These are phyloP conservation scores for Apocrypta bakeri DNA, from an alignment of 1,140 invertebrate genomes.

Conservation along the genomic window DNA sequence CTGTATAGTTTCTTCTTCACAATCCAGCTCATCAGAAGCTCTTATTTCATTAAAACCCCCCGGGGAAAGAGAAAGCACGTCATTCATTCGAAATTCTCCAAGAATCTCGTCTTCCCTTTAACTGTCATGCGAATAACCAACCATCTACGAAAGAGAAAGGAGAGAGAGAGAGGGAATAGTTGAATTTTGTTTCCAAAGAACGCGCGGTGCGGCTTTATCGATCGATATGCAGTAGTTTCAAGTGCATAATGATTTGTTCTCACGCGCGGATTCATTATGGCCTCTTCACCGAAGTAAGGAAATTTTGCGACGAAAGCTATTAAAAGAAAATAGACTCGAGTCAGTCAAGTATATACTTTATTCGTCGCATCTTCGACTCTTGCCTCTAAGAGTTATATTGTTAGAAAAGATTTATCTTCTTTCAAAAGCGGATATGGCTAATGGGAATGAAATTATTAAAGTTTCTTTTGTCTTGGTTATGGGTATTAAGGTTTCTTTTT, in stretches of 20 bases:
- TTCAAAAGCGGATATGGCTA: not conserved
- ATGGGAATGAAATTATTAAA: slow-evolving; percentile 26
- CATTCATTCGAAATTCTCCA: not conserved
- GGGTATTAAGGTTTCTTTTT: no score
- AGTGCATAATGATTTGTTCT: slow-evolving; percentile 42
- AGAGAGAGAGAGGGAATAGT: slow-evolving; percentile 44
- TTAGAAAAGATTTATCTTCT: slow-evolving; percentile 7
- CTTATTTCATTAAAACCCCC: not conserved
- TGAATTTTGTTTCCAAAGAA: slow-evolving; percentile 45
- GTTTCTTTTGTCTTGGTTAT: not conserved
- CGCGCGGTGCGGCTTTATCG: not conserved
- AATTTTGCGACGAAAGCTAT: slow-evolving; percentile 4
- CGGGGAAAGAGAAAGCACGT: not conserved
- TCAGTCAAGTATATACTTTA: not conserved
- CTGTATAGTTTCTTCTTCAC: not conserved
- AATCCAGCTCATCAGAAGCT: not conserved
- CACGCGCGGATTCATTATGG: slow-evolving; percentile 40
- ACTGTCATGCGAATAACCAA: slow-evolving; percentile 34
- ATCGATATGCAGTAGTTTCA: slow-evolving; percentile 5
- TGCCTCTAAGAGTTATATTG: not conserved
- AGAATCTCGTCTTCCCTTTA: slow-evolving; percentile 41
- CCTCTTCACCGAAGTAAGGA: not conserved
- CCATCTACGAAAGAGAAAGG: no score
- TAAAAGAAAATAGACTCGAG: slow-evolving; percentile 40
- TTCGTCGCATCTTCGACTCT: not conserved